A percentile compares a stretch with the other conserved stretches of the same genome.
These are phyloP conservation scores for Ceratoteleas bidentatus DNA, from an alignment of 1,140 invertebrate species.

Conservation along the genomic window DNA sequence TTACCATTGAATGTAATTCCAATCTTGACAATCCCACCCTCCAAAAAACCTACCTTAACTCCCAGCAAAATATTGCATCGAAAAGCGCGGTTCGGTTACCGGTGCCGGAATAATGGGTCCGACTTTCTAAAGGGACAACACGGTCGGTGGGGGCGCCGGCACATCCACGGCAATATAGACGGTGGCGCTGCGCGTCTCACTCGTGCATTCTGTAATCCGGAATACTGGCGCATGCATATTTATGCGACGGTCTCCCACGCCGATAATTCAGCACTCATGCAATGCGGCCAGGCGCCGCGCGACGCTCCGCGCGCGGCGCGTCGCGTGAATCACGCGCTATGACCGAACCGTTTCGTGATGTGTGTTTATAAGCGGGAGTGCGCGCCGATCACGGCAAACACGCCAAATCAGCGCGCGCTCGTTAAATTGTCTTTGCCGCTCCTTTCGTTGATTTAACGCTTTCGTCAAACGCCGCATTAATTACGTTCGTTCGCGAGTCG, in stretches of 20 bases:
- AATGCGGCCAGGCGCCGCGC: slow-evolving; percentile 65
- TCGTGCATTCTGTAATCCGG: slow-evolving; percentile 76
- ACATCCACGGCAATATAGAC: slow-evolving; percentile 34
- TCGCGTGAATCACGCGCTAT: slow-evolving; percentile 64
- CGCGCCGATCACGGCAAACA: slow-evolving; percentile 29
- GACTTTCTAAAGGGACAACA: slow-evolving; percentile 59
- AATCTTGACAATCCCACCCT: background rate
- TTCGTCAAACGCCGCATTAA: slow-evolving; percentile 61
- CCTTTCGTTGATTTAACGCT: slow-evolving; percentile 50
- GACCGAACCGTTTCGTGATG: slow-evolving; percentile 62
- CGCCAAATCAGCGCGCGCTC: slow-evolving; percentile 31
- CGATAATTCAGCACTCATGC: slow-evolving; percentile 79
- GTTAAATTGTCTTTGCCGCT: slow-evolving; percentile 59
- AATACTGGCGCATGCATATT: slow-evolving; percentile 78
- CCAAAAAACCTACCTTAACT: background rate
- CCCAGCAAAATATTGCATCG: slow-evolving; percentile 28
- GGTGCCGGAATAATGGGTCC: slow-evolving; percentile 52
- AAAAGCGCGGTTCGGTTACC: slow-evolving; percentile 42
- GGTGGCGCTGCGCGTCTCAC: slow-evolving; percentile 65
- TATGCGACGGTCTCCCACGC: slow-evolving; percentile 71
- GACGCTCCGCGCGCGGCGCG: slow-evolving; percentile 51
- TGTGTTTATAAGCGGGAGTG: slow-evolving; percentile 61
- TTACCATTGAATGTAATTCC: background rate
- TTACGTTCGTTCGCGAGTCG: slow-evolving; percentile 30
- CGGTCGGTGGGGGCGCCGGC: slow-evolving; percentile 12